Evolutionary conservation across 2,888 invertebrate genomes (phyloP), one percentile per base, ranked within the genome.

Genomic region (Onthophagus sagittarius): DNA sequence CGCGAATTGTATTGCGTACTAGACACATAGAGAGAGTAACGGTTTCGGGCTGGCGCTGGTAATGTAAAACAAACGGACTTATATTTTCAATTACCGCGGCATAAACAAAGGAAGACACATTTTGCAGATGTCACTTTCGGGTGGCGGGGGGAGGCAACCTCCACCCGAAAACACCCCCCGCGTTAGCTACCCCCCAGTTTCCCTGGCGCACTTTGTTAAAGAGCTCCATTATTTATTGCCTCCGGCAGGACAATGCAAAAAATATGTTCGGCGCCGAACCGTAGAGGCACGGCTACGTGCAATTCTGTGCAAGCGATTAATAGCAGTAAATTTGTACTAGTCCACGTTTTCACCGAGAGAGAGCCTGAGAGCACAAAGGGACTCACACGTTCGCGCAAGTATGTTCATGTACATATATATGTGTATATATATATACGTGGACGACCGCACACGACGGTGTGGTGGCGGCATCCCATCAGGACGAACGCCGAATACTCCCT

Each of bases 201-300:
- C 39, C 39, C 9, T 7, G 76, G 74, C 82, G 83, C 82, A 83
- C 82, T 83, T 83, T 83, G 83, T 83, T 83, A 83, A 84, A 83
- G 84, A 83, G 83, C 81, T 83, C 82, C 83, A 84, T 85, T 85
- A 85, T 84, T 84, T 83, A 83, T 84, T 81, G 83, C 83, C 82
- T 74, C 75, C 76, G 76, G 77, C 72, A 69, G 76, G 75, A 76
- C 77, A 77, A 77, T 76, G 74, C 76, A 77, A 83, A 84, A 83
- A 84, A 83, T 84, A 84, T 83, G 83, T 83, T 83, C 82, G 80
- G 78, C 81, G 82, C 82, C 81, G 82, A 81, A 81, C 82, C 82
- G 67, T 67, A 81, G 82, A 81, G 82, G 82, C 67, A 67, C 67
- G 31, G 67, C 82, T 77, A 82, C 83, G 81, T 83, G 83, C 83